These are phyloP conservation scores for Indri indri DNA, from an alignment of 2,113 vertebrate genomes.

Conservation along the genomic window DNA sequence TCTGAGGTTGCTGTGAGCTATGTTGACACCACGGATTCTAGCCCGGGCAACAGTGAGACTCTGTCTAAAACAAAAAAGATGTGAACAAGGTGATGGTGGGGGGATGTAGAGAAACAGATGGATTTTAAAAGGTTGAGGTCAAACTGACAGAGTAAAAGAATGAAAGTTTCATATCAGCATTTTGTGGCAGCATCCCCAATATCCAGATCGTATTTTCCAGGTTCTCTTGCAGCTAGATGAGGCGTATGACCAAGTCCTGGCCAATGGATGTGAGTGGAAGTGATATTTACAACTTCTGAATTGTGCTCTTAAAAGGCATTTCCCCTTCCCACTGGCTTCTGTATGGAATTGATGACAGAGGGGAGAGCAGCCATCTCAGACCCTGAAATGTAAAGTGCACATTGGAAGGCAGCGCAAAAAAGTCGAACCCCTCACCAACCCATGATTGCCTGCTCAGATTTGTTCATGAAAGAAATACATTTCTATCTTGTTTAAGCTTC, in stretches of 20 bases:
- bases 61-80: background rate
- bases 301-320: background rate
- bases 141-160: background rate
- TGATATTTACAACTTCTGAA: background rate
- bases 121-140: background rate
- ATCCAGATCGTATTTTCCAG: background rate
- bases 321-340: background rate
- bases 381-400: background rate
- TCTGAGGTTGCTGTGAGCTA: too few relatives aligned
- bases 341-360: background rate
- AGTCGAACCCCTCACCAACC: background rate
- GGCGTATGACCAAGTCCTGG: background rate
- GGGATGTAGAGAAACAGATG: background rate
- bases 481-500: background rate
- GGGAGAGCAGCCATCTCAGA: background rate
- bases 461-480: background rate
- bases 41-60: too few relatives aligned
- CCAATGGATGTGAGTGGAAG: background rate
- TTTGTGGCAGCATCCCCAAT: background rate
- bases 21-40: too few relatives aligned
- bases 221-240: background rate
- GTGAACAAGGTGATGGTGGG: background rate
- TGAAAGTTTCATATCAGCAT: background rate
- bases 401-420: background rate
- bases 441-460: background rate